Evolutionary conservation across 2,888 invertebrate genomes (phyloP), one percentile per base, ranked within the genome.

Genomic region (Entomobrya multifasciata): DNA sequence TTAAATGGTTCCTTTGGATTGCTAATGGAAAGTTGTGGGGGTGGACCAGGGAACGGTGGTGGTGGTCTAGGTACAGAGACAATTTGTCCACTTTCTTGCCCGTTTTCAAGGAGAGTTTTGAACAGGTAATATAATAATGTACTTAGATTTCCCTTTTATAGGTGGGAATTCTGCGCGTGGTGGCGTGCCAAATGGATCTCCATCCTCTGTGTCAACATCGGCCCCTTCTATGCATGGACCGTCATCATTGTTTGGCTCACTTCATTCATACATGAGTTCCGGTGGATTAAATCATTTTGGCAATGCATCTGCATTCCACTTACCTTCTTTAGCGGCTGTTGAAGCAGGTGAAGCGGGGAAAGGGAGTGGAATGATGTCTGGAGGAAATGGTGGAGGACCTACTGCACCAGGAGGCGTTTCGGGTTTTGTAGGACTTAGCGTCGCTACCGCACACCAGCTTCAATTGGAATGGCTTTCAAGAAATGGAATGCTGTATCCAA

Each of bases 391-490:
- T 27, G 44, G 72, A 60, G 77, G 77, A 57, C 41, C 79, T 15
- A 55, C 82, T 44, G 60, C 52, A 25, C 36, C 62, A 15, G 41
- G 60, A 13, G 67, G 85, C n/a, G 77, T 80, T 22, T 88, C 89
- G 17, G 87, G 88, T 17, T 88, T 89, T 81, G 88, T 88, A 41
- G 91, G 90, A 36, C 91, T 91, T 11, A 92, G 90, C 78, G 89
- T 91, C 27, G 94, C 93, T 85, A 95, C 95, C 81, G 94, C 96
- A 49, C 96, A 96, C 91, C 96, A 96, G 91, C 95, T 96, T 93
- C 96, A 96, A 92, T 94, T 97, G 89, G 98, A 98, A 93, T 97
- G 97, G 96, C 93, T 98, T 89, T 97, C 98, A 5, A 94, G 97
- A 91, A 96, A 97, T 3, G 97, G 97, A 27, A 97, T 98, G 96